Evolutionary conservation across 2,888 invertebrate genomes (phyloP).

Genomic region (Cataglyphis livida): DNA sequence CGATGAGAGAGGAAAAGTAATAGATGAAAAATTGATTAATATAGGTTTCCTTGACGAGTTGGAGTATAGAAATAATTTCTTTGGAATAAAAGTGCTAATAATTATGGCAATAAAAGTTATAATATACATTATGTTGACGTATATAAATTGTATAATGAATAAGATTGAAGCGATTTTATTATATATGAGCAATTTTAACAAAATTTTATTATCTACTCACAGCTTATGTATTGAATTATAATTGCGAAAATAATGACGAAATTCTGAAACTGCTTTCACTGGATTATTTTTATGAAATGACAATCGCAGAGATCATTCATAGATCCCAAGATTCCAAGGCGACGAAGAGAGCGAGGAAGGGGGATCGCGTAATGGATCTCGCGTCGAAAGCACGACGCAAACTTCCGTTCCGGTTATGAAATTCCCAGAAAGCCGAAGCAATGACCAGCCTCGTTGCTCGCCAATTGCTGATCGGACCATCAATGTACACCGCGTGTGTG

Average conservation of each 20-base stretch:
- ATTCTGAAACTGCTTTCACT: conserved; percentile 7
- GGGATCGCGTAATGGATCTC: neutral
- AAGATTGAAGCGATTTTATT: neutral
- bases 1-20: neutral
- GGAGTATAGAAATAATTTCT: neutral
- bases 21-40: neutral
- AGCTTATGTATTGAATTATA: neutral
- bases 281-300: conserved; percentile 16
- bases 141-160: neutral
- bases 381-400: conserved; percentile 37
- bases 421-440: conserved; percentile 48
- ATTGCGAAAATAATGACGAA: neutral
- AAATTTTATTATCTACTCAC: neutral
- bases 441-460: conserved; percentile 2
- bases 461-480: conserved; percentile 52
- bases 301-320: conserved; percentile 3
- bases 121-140: neutral
- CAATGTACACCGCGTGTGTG: conserved; percentile 1
- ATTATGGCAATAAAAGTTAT: neutral
- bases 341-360: neutral
- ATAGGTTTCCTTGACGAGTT: neutral
- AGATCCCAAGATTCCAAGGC: neutral
- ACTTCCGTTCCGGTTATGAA: conserved; percentile 65
- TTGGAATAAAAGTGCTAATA: neutral
- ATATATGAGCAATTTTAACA: neutral